These are phyloP conservation scores for Drosophila pallidifrons DNA, from an alignment of 1,140 invertebrate genomes.

Conservation along the genomic window DNA sequence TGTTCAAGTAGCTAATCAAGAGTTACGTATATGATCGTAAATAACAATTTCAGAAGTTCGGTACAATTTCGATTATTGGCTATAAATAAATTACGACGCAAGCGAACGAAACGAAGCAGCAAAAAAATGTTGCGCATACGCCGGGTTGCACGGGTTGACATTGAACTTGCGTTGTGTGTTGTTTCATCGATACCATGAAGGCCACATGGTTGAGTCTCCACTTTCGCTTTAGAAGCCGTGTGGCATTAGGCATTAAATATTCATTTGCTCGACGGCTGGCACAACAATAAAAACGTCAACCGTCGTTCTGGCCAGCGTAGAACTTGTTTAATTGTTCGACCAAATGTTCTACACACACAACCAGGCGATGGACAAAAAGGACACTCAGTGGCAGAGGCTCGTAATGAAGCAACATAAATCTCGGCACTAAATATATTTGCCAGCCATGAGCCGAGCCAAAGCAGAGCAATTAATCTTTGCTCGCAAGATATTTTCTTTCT, in stretches of 20 bases:
- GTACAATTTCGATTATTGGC: slow-evolving; percentile 68
- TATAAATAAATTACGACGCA: slow-evolving; percentile 59
- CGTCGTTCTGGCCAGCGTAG: slow-evolving; percentile 17
- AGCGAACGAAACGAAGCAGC: neutral
- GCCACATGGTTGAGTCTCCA: slow-evolving; percentile 34
- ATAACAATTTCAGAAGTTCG: slow-evolving; percentile 47
- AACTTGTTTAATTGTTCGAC: slow-evolving; percentile 73
- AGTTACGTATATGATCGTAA: slow-evolving; percentile 51
- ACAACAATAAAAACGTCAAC: slow-evolving; percentile 74
- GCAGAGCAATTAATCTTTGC: slow-evolving; percentile 73
- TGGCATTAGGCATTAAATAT: slow-evolving; percentile 65
- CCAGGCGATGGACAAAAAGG: slow-evolving; percentile 19
- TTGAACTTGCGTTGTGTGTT: slow-evolving; percentile 61
- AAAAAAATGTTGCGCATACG: slow-evolving; percentile 66
- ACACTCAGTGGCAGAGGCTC: slow-evolving; percentile 11
- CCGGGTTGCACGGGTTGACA: slow-evolving; percentile 61
- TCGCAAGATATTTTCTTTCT: slow-evolving; percentile 31
- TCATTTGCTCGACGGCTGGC: slow-evolving; percentile 66
- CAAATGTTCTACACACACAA: slow-evolving; percentile 47
- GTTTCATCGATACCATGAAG: slow-evolving; percentile 62
- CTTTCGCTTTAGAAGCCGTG: neutral
- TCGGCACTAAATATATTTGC: slow-evolving; percentile 81
- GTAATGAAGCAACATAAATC: slow-evolving; percentile 80
- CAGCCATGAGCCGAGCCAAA: slow-evolving; percentile 42
- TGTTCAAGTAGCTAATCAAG: slow-evolving; percentile 42